A percentile compares a stretch with the other conserved stretches of the same genome.
phyloP scores from a whole-genome alignment of 2,113 vertebrate genomes.

The Pomatorhinus ruficollis region DNA sequence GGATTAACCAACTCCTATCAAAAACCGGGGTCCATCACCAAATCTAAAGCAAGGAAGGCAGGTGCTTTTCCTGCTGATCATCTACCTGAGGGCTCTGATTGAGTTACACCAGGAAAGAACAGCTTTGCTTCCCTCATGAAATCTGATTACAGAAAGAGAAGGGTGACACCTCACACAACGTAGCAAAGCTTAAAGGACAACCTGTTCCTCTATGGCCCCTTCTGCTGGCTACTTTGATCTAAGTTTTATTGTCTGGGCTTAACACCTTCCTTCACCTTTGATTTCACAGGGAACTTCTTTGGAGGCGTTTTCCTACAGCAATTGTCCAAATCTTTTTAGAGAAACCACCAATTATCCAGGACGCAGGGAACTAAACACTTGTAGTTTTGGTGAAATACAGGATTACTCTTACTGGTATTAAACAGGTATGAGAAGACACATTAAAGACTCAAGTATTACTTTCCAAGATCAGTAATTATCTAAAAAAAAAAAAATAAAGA shows the following conservation, averaged over 20 bases:
- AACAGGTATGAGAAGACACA: conserved; percentile 18
- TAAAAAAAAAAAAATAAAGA: background rate
- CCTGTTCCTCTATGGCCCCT: background rate
- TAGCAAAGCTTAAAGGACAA: conserved; percentile 32
- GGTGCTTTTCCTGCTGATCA: conserved; percentile 42
- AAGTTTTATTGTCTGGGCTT: conserved; percentile 50
- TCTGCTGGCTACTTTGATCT: conserved; percentile 66
- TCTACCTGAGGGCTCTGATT: background rate
- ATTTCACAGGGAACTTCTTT: conserved; percentile 13
- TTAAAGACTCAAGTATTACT: conserved; percentile 4
- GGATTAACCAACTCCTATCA: conserved; percentile 61
- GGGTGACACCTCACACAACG: conserved; percentile 14
- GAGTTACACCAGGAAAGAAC: conserved; percentile 60
- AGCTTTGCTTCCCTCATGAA: conserved; percentile 45
- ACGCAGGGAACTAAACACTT: conserved; percentile 42
- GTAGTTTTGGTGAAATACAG: conserved; percentile 48
- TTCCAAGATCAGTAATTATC: background rate
- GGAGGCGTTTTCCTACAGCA: background rate
- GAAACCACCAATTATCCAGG: conserved; percentile 63
- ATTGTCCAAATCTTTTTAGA: conserved; percentile 48
- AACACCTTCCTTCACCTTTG: conserved; percentile 57
- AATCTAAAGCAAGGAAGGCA: conserved; percentile 37
- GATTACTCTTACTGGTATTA: conserved; percentile 18
- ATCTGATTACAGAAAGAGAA: conserved; percentile 54
- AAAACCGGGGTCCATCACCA: background rate